A percentile compares a stretch with the other conserved stretches of the same genome.
Conservation (phyloP, 2,113 vertebrate genomes). For the Oxyura jamaicensis region DNA sequence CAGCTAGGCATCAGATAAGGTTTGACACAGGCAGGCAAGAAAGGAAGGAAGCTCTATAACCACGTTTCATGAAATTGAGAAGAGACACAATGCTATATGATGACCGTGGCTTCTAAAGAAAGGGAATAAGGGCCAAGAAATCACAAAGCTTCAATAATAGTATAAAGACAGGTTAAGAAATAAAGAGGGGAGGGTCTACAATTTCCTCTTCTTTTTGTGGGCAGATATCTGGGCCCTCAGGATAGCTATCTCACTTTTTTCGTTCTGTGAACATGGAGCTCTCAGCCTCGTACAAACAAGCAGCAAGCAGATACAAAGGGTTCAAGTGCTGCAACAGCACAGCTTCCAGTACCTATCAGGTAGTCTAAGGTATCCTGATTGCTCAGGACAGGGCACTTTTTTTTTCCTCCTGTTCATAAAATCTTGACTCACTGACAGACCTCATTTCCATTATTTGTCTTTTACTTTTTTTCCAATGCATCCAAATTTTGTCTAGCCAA, state of each 20-base stretch:
- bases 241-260: not conserved
- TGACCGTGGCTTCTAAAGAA: not conserved
- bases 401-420: not conserved
- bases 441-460: not conserved
- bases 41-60: not conserved
- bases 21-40: not conserved
- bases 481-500: not conserved
- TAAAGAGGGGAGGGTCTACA: fast-evolving
- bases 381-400: not conserved
- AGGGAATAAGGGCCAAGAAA: not conserved
- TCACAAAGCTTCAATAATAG: not conserved
- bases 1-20: not conserved
- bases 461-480: not conserved
- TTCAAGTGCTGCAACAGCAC: fast-evolving
- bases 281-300: not conserved
- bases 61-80: not conserved
- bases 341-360: not conserved
- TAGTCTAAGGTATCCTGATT: not conserved
- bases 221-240: not conserved
- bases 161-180: not conserved
- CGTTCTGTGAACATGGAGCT: not conserved
- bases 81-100: fast-evolving
- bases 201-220: not conserved
- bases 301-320: not conserved
- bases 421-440: not conserved